These are phyloP conservation scores for Pseudolycoriella hygida DNA, from an alignment of 2,888 invertebrate species.

Conservation along the genomic window DNA sequence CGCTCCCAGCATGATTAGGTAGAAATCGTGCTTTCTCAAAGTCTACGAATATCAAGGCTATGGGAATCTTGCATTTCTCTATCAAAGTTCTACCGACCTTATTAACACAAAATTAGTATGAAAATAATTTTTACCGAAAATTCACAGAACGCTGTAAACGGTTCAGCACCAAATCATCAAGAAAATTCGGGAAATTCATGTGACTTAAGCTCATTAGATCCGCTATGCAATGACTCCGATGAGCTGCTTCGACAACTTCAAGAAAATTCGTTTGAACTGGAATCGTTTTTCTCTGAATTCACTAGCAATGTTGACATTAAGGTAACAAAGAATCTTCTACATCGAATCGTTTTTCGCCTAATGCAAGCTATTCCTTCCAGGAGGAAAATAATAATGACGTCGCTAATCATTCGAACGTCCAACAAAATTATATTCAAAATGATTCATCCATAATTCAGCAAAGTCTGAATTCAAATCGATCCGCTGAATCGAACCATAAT, in stretches of 20 bases:
- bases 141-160: conserved; percentile 2
- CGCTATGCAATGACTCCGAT: conserved; percentile 44
- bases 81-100: too few relatives aligned
- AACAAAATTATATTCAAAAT: background rate
- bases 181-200: conserved; percentile 17
- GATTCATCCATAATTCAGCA: conserved; percentile 2
- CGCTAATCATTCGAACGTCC: background rate
- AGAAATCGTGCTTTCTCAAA: too few relatives aligned
- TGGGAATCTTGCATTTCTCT: too few relatives aligned
- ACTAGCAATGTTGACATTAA: conserved; percentile 50
- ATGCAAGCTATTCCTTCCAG: conserved; percentile 17
- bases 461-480: conserved; percentile 19
- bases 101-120: background rate
- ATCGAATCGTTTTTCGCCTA: background rate
- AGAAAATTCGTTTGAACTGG: conserved; percentile 73
- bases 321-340: conserved; percentile 27
- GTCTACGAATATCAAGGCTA: too few relatives aligned
- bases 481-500: conserved; percentile 19
- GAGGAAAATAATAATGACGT: conserved; percentile 35
- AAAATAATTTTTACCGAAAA: background rate
- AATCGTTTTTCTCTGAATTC: conserved; percentile 62
- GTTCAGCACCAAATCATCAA: conserved; percentile 10
- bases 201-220: conserved; percentile 24
- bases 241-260: conserved; percentile 67
- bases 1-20: too few relatives aligned